A percentile compares a stretch with the other conserved stretches of the same genome.
phyloP scores from a whole-genome alignment of 2,888 invertebrate species.

The Luperina testacea region DNA sequence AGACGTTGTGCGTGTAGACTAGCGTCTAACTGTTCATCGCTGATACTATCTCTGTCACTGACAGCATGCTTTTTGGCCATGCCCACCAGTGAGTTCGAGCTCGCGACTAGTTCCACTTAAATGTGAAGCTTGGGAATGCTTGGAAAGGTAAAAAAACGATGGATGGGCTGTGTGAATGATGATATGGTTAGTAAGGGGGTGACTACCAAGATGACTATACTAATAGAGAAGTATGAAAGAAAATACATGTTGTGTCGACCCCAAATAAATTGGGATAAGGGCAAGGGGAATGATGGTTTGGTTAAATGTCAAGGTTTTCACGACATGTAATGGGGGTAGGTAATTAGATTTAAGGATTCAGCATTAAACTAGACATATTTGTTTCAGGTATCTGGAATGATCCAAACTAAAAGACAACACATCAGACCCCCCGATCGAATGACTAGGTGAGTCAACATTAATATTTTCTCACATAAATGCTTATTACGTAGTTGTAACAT shows the following conservation, averaged over 20 bases:
- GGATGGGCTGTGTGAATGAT: too few relatives aligned
- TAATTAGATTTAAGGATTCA: not conserved
- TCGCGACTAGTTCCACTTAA: too few relatives aligned
- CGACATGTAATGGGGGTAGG: not conserved
- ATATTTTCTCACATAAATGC: constrained; percentile 51
- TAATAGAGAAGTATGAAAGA: not conserved
- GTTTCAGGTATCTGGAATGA: constrained; percentile 88
- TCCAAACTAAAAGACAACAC: constrained; percentile 78
- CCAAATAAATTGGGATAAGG: not conserved
- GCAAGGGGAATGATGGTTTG: not conserved
- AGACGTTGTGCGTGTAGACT: too few relatives aligned
- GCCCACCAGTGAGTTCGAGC: too few relatives aligned
- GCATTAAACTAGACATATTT: constrained; percentile 55
- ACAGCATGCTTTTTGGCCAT: too few relatives aligned
- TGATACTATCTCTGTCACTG: too few relatives aligned
- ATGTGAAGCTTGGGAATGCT: too few relatives aligned
- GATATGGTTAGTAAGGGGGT: not conserved
- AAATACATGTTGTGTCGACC: not conserved
- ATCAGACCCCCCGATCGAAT: constrained; percentile 85
- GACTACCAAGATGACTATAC: not conserved
- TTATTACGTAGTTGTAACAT: constrained; percentile 23
- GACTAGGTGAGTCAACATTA: constrained; percentile 78
- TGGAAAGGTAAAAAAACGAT: not conserved
- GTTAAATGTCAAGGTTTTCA: not conserved
- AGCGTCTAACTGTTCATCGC: too few relatives aligned